phyloP scores from a whole-genome alignment of 2,888 invertebrate species.

The Geophilus truncorum region DNA sequence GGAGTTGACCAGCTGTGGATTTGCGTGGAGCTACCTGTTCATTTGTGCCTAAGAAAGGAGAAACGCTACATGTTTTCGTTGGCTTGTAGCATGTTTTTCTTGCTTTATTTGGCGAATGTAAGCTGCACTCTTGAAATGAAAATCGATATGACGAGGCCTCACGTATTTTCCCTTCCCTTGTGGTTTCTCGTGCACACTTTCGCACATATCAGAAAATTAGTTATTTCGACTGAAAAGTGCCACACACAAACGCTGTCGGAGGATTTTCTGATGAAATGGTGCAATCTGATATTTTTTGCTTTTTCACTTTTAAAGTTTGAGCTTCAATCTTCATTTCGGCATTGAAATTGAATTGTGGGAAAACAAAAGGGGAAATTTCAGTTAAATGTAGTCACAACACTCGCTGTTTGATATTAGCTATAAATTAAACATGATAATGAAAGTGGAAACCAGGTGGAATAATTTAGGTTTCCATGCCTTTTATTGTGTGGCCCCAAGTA shows the following conservation, averaged over 20 bases:
- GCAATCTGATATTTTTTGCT: not conserved
- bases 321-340: not conserved
- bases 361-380: not conserved
- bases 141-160: constrained; percentile 5
- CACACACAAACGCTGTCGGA: not conserved
- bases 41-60: not conserved
- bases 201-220: constrained; percentile 12
- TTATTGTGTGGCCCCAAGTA: not conserved
- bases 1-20: not conserved
- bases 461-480: not conserved
- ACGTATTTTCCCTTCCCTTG: not conserved
- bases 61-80: not conserved
- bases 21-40: not conserved
- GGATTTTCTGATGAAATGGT: not conserved
- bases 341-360: not conserved
- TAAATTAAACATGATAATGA: not conserved
- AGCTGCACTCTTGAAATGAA: constrained; percentile 15
- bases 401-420: not conserved
- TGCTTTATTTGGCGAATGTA: not conserved
- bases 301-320: not conserved
- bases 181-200: constrained; percentile 11
- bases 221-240: not conserved
- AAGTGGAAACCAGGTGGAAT: constrained; percentile 3
- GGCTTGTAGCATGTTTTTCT: not conserved
- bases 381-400: not conserved